A percentile compares a stretch with the other conserved stretches of the same genome.
These are phyloP conservation scores for Cossypha dichroa DNA, from an alignment of 2,797 vertebrate species.

Conservation along the genomic window DNA sequence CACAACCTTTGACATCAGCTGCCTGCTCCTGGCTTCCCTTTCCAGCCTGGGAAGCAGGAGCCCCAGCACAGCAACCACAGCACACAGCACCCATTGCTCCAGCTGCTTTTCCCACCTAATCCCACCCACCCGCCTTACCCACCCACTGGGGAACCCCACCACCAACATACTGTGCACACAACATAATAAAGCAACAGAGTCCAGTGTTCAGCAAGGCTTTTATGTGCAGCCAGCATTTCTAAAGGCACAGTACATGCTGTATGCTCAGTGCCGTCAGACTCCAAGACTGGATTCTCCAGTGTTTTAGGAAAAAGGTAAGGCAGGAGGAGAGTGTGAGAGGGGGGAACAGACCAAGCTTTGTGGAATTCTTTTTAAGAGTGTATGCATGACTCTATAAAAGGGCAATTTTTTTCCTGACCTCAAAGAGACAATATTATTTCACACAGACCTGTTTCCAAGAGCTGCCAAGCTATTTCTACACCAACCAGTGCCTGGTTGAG, in stretches of 20 bases:
- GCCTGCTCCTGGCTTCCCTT: neutral
- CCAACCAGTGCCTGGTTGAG: conserved; percentile 6
- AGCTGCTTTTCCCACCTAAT: neutral
- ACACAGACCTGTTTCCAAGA: conserved; percentile 53
- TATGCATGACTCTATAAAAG: conserved; percentile 48
- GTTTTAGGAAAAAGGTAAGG: conserved; percentile 58
- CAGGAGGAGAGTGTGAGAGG: neutral
- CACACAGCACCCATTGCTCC: neutral
- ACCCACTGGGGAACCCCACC: neutral
- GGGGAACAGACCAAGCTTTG: conserved; percentile 58
- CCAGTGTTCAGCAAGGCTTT: conserved; percentile 21
- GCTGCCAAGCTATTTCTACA: conserved; percentile 44
- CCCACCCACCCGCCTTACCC: neutral
- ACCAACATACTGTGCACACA: neutral
- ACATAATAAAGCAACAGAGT: conserved; percentile 30
- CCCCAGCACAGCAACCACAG: neutral
- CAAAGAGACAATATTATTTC: conserved; percentile 69
- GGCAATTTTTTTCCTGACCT: conserved; percentile 42
- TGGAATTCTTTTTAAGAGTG: conserved; percentile 59
- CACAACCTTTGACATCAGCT: neutral
- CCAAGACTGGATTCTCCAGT: conserved; percentile 42
- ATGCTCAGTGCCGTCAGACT: neutral
- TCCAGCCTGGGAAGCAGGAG: neutral
- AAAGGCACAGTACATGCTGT: conserved; percentile 57
- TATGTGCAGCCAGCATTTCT: conserved; percentile 43